Conservation (phyloP, 1,140 invertebrate genomes). For the Euwallacea fornicatus region DNA sequence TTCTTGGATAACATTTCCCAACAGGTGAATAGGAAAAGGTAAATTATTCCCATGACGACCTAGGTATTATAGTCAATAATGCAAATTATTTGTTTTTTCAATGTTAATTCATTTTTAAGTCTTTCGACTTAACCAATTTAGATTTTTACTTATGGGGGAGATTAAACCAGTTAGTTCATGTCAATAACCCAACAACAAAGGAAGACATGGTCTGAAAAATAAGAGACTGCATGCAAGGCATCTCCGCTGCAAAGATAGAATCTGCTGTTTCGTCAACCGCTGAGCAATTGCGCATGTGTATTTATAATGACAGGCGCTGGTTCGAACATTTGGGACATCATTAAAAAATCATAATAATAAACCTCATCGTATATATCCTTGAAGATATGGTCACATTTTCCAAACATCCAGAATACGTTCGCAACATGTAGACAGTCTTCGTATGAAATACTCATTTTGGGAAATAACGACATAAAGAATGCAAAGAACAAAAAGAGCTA, state of each 20-base stretch:
- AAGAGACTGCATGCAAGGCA: background rate
- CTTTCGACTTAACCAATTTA: constrained; percentile 2
- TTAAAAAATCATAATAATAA: too few relatives aligned
- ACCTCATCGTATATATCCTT: too few relatives aligned
- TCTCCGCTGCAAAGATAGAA: constrained; percentile 8
- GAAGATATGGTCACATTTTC: too few relatives aligned
- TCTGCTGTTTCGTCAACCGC: constrained; percentile 13
- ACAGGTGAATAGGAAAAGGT: constrained; percentile 11
- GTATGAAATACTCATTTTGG: too few relatives aligned
- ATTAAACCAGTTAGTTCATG: background rate
- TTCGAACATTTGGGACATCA: constrained; percentile 25
- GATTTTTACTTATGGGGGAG: constrained; percentile 8
- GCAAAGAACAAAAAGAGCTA: too few relatives aligned
- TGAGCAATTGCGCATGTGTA: constrained; percentile 14
- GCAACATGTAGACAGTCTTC: too few relatives aligned
- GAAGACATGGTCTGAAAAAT: constrained; percentile 15
- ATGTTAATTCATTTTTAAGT: background rate
- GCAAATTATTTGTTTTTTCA: background rate
- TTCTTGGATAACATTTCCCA: constrained; percentile 13
- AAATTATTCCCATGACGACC: constrained; percentile 18
- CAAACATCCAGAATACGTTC: too few relatives aligned
- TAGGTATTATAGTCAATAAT: constrained; percentile 7
- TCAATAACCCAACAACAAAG: background rate
- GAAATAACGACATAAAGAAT: too few relatives aligned
- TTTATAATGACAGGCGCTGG: constrained; percentile 16